Evolutionary conservation across 2,113 vertebrate genomes (phyloP), one percentile per base, ranked within the genome.

Genomic region (Strigops habroptila): DNA sequence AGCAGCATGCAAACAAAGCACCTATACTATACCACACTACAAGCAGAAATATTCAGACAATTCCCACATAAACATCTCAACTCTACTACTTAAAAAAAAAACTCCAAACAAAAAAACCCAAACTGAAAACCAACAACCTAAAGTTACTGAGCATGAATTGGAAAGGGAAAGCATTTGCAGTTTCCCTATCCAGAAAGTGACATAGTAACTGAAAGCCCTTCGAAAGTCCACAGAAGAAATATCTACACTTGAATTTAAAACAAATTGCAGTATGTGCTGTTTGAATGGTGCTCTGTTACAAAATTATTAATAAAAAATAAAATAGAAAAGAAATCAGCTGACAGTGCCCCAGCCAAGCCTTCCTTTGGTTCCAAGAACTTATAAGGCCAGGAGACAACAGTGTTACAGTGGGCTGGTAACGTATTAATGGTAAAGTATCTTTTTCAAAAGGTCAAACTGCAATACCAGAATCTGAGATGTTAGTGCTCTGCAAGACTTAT

Each of bases 181-280:
- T 39, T 60, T 86, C 48, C 59, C 62, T 46, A 25, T 24, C 70
- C 67, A 91, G 12, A 37, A 71, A 64, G 48, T 41, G 37, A 86
- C 6, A 27, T 0, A 33, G 15, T 41, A 82, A 49, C 62, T 43
- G 25, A 92, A 87, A 92, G 57, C 14, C 57, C 35, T 48, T 74
- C 84, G 55, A 25, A 74, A 71, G 27, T 27, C 73, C 91, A 69
- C 16, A 88, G 55, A 90, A 77, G 14, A 82, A 81, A 18, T 18
- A 79, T 2, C 43, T 75, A 53, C 13, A 81, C 37, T 39, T 46
- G 41, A 85, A 75, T 73, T 86, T 69, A 75, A 65, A 79, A 46
- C 10, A 70, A 83, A 79, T 33, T 95, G 88, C 90, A 96, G 86
- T 92, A 64, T 39, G 83, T 94, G 91, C 93, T 95, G 90, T 84